These are phyloP conservation scores for Drosophila ogumai DNA, from an alignment of 1,140 invertebrate genomes.

Conservation along the genomic window DNA sequence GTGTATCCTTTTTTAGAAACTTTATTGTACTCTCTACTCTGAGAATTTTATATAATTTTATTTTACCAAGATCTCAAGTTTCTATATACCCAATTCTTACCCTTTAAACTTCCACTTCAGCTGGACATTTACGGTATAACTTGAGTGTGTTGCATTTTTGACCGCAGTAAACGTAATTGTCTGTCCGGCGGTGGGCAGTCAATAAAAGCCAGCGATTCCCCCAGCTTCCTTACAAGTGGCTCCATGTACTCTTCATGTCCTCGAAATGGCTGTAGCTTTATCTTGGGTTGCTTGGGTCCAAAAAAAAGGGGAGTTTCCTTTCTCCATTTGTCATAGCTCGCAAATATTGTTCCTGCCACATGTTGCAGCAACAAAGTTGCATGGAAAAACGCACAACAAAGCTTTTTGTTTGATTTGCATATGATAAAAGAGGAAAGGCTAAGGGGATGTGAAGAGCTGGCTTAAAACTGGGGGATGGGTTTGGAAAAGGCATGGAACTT, in stretches of 20 bases:
- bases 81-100: background rate
- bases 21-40: background rate
- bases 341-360: conserved; percentile 25
- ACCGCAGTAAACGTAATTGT: conserved; percentile 81
- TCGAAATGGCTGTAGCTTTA: conserved; percentile 49
- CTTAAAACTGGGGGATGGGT: background rate
- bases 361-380: conserved; percentile 76
- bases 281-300: conserved; percentile 29
- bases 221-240: conserved; percentile 61
- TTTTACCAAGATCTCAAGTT: background rate
- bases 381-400: conserved; percentile 17
- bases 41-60: background rate
- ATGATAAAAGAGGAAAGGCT: conserved; percentile 59
- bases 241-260: conserved; percentile 22
- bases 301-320: background rate
- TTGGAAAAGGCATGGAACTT: background rate
- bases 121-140: conserved; percentile 40
- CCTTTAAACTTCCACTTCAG: conserved; percentile 5
- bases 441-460: background rate
- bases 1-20: background rate
- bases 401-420: conserved; percentile 80
- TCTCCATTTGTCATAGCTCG: conserved; percentile 2
- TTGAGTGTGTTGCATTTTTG: conserved; percentile 68
- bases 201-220: conserved; percentile 72
- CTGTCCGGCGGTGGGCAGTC: conserved; percentile 65